Percentiles rank a stretch among this genome's conserved stretches.
phyloP scores from a whole-genome alignment of 1,140 invertebrate genomes.

The Propsilocerus akamusi region DNA sequence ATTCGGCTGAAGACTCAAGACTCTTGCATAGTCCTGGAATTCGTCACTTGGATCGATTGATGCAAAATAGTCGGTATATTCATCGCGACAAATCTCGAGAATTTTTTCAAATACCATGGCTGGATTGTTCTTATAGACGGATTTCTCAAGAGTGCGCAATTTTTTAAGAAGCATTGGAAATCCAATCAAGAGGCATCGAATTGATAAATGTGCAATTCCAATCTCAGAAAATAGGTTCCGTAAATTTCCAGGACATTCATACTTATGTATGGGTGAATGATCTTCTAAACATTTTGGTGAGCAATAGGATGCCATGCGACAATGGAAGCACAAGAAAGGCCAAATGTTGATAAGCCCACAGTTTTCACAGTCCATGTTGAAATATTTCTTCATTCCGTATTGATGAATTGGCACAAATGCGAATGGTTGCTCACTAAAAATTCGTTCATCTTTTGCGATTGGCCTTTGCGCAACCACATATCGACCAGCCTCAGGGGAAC shows the following conservation, averaged over 20 bases:
- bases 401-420: conserved; percentile 5
- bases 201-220: conserved; percentile 7
- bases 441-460: not conserved
- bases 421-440: conserved; percentile 5
- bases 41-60: not conserved
- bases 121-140: not conserved
- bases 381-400: conserved; percentile 3
- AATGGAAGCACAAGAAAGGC: conserved; percentile 5
- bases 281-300: not conserved
- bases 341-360: conserved; percentile 5
- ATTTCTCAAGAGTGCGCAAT: not conserved
- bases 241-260: conserved; percentile 6
- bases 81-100: not conserved
- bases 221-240: conserved; percentile 5
- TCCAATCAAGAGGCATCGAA: not conserved
- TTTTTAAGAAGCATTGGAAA: not conserved
- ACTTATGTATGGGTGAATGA: conserved; percentile 5
- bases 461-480: conserved; percentile 4
- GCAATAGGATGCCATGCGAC: conserved; percentile 1
- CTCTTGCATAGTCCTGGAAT: not conserved
- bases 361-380: conserved; percentile 5
- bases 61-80: not conserved
- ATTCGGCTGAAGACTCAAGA: not conserved
- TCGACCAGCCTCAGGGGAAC: not conserved
- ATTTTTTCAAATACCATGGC: not conserved